A percentile compares a stretch with the other conserved stretches of the same genome.
These are phyloP conservation scores for Drosophila ezoana DNA, from an alignment of 2,888 invertebrate species.

Conservation along the genomic window DNA sequence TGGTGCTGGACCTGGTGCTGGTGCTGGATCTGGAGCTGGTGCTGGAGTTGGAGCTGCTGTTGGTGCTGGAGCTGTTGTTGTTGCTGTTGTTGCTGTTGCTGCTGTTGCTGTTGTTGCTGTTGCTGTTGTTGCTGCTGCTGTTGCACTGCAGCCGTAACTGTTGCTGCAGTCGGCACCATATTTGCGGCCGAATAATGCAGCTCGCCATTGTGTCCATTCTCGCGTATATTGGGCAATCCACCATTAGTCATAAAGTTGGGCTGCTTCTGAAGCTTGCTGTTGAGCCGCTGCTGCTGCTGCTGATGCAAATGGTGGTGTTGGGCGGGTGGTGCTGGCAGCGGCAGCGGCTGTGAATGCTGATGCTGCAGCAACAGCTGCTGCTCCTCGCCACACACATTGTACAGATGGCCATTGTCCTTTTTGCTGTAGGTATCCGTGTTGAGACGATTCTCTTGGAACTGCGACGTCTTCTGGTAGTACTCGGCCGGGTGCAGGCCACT, in stretches of 20 bases:
- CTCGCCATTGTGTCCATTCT: conserved; percentile 76
- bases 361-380: conserved; percentile 79
- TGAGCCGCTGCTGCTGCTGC: conserved; percentile 82
- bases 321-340: conserved; percentile 49
- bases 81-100: conserved; percentile 53
- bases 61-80: conserved; percentile 44
- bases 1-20: conserved; percentile 59
- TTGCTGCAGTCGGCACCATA: conserved; percentile 15
- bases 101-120: conserved; percentile 26
- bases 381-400: conserved; percentile 77
- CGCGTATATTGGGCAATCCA: conserved; percentile 84
- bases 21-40: conserved; percentile 54
- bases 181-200: conserved; percentile 41
- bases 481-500: conserved; percentile 82
- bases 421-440: conserved; percentile 83
- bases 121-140: conserved; percentile 52
- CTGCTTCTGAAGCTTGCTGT: conserved; percentile 83
- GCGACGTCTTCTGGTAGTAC: conserved; percentile 83
- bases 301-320: conserved; percentile 82
- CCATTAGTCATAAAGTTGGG: conserved; percentile 82
- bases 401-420: conserved; percentile 80
- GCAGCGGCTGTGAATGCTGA: conserved; percentile 56
- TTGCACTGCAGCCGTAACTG: conserved; percentile 20
- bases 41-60: conserved; percentile 54
- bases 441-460: conserved; percentile 83